A percentile compares a stretch with the other conserved stretches of the same genome.
phyloP scores from a whole-genome alignment of 2,888 invertebrate species.

The Drosophila atroscutellata region DNA sequence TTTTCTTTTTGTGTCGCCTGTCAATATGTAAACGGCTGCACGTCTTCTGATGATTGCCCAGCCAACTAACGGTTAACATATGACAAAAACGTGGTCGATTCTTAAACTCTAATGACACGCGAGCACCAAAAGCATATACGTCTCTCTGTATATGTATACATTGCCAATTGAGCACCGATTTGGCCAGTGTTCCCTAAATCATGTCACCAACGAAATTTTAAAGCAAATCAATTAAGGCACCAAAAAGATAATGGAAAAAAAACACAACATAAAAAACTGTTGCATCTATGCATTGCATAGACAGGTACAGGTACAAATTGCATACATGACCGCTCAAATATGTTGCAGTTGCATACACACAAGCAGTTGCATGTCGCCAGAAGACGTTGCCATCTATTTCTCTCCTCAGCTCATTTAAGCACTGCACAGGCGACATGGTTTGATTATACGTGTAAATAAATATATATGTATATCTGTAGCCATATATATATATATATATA shows the following conservation, averaged over 20 bases:
- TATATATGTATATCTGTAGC: slow-evolving; percentile 19
- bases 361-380: slow-evolving; percentile 24
- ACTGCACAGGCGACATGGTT: slow-evolving; percentile 40
- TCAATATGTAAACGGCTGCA: neutral
- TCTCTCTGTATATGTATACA: neutral
- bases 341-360: slow-evolving; percentile 6
- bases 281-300: slow-evolving; percentile 25
- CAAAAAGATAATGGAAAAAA: slow-evolving; percentile 23
- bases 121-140: slow-evolving; percentile 33
- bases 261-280: slow-evolving; percentile 30
- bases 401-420: slow-evolving; percentile 3
- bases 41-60: slow-evolving; percentile 11
- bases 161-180: slow-evolving; percentile 10
- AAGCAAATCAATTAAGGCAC: slow-evolving; percentile 70
- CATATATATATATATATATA: slow-evolving; percentile 9
- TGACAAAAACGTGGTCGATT: slow-evolving; percentile 28
- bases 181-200: slow-evolving; percentile 35
- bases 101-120: slow-evolving; percentile 47
- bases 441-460: slow-evolving; percentile 19
- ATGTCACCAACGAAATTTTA: slow-evolving; percentile 43
- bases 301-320: slow-evolving; percentile 32
- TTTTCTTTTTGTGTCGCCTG: slow-evolving; percentile 25
- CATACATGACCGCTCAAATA: slow-evolving; percentile 22
- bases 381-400: neutral
- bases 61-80: slow-evolving; percentile 12